Evolutionary conservation across 2,888 invertebrate genomes (phyloP), one percentile per base, ranked within the genome.

Genomic region (Pristionchus maxplancki): DNA sequence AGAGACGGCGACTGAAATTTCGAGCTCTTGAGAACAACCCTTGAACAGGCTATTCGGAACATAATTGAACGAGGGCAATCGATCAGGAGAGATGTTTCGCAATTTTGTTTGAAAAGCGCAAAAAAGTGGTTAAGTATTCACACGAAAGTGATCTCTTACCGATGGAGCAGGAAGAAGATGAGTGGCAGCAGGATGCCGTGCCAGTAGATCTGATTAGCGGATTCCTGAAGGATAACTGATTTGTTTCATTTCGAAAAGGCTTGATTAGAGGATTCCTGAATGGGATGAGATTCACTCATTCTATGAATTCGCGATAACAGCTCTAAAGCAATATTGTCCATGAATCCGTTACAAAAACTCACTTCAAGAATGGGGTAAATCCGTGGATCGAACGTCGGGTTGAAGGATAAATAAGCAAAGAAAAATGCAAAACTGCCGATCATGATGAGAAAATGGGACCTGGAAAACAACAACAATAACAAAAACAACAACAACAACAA

Each of bases 361-460:
- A 83, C 82, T 20, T 83, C 82, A 13, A 83, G 20, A 53, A 83
- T 83, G 31, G 82, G 82, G 34, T 83, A 83, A 34, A 8, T 53
- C 5, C 82, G 24, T 2, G 50, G 82, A 34, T 83, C 82, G 53
- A 83, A 37, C 11, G 31, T 37, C 17, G 82, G 53, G 31, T 53
- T 50, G 34, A 53, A 34, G 17, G 53, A 53, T 11, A 53, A 53
- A 50, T 83, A 83, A 0, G 34, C 31, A 6, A 53, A 53, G 24
- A 31, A 83, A 3, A 34, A 50, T 9, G 15, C 20, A 31, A 31
- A 24, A 34, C 53, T 34, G 50, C 50, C 53, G 1, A 83, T 53
- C 82, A 83, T 83, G 15, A 83, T 53, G 53, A 53, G 53, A 31
- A 83, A 83, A n/a, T 83, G 82, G 44, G 34, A 83, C 82, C 82